phyloP scores from a whole-genome alignment of 2,888 invertebrate species.

The Philereme vetulata region DNA sequence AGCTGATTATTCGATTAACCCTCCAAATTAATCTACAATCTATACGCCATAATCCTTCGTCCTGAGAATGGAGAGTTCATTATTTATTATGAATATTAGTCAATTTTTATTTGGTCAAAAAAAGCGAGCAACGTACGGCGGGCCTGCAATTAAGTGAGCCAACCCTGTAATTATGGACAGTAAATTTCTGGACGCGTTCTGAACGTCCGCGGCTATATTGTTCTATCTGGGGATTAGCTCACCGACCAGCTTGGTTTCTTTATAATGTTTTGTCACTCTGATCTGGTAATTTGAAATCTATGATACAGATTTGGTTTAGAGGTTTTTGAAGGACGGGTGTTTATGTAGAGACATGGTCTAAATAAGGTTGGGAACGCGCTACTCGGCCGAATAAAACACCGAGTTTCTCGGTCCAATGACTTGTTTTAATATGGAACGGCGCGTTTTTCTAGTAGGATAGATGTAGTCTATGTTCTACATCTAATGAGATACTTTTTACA shows the following conservation, averaged over 20 bases:
- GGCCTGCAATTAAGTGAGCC: conserved; percentile 91
- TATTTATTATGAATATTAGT: conserved; percentile 85
- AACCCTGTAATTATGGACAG: conserved; percentile 94
- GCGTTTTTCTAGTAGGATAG: too few relatives aligned
- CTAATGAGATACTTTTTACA: background rate
- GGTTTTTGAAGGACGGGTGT: too few relatives aligned
- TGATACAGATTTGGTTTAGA: background rate
- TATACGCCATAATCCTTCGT: conserved; percentile 69
- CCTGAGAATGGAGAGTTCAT: conserved; percentile 79
- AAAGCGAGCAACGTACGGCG: conserved; percentile 70
- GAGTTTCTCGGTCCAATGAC: too few relatives aligned
- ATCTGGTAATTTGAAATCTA: conserved; percentile 9
- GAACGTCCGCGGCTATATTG: conserved; percentile 70
- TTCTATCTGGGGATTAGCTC: conserved; percentile 78
- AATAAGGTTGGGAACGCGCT: too few relatives aligned
- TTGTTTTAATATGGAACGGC: too few relatives aligned
- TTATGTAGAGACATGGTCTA: too few relatives aligned
- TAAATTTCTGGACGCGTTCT: conserved; percentile 90
- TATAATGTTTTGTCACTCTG: conserved; percentile 36
- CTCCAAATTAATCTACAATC: conserved; percentile 73
- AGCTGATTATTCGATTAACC: conserved; percentile 58
- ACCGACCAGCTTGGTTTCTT: conserved; percentile 38
- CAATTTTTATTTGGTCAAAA: conserved; percentile 83
- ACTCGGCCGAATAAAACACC: too few relatives aligned
- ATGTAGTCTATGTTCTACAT: too few relatives aligned